Conservation (phyloP, 1,140 invertebrate genomes). For the Drosophila pectinifera region DNA sequence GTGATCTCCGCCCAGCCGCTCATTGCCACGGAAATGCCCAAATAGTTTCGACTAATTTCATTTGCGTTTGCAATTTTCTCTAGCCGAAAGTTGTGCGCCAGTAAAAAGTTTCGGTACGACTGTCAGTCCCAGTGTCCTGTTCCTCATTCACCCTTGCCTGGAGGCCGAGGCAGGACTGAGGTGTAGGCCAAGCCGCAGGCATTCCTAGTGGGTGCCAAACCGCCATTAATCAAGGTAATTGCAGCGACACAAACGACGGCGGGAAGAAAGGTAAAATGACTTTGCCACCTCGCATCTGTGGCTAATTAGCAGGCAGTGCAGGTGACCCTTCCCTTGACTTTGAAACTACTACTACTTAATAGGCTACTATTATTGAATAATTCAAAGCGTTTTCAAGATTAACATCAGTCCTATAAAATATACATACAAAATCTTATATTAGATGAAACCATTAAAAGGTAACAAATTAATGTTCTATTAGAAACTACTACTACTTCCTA, state of each 20-base stretch:
- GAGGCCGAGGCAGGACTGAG: not conserved
- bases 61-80: conserved; percentile 78
- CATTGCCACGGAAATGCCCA: conserved; percentile 42
- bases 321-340: not conserved
- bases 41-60: conserved; percentile 81
- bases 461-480: no score
- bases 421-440: no score
- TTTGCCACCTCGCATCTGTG: conserved; percentile 1
- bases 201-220: conserved; percentile 58
- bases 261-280: conserved; percentile 7
- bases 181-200: conserved; percentile 26
- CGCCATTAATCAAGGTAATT: conserved; percentile 80
- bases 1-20: not conserved
- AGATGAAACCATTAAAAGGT: no score
- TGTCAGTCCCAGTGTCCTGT: conserved; percentile 38
- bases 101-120: conserved; percentile 50
- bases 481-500: no score
- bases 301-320: conserved; percentile 40
- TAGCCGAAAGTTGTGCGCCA: conserved; percentile 41
- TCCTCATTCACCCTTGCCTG: conserved; percentile 1
- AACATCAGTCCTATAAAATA: no score
- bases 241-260: conserved; percentile 50
- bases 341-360: not conserved
- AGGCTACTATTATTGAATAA: no score
- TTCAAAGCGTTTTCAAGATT: no score